Evolutionary conservation across 2,113 vertebrate genomes (phyloP).

Genomic region (Oncorhynchus tshawytscha): DNA sequence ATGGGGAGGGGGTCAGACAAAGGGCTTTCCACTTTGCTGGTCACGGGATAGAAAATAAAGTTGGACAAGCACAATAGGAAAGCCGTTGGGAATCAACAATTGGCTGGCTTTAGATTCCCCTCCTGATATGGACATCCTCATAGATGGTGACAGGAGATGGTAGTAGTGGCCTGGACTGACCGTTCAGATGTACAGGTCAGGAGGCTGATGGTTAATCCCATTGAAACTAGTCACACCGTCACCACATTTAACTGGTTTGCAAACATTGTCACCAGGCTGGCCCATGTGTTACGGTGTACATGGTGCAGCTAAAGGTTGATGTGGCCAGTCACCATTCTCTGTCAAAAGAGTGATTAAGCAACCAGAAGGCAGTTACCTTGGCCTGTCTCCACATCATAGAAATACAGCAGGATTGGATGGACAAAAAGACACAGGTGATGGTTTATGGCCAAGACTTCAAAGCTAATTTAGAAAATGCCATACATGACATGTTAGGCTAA

Average conservation of each 20-base stretch:
- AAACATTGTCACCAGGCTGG: neutral
- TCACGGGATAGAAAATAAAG: slow-evolving; percentile 47
- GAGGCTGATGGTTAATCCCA: slow-evolving; percentile 50
- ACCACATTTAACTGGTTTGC: slow-evolving; percentile 58
- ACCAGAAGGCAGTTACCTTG: too few relatives aligned
- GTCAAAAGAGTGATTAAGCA: too few relatives aligned
- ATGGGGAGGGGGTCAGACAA: slow-evolving; percentile 42
- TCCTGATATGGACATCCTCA: slow-evolving; percentile 14
- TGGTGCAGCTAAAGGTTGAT: too few relatives aligned
- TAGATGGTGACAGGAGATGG: neutral
- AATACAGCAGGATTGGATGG: too few relatives aligned
- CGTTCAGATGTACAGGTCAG: slow-evolving; percentile 18
- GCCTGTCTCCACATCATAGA: too few relatives aligned
- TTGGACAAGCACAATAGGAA: slow-evolving; percentile 21
- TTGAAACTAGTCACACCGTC: slow-evolving; percentile 45
- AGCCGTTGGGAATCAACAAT: slow-evolving; percentile 32
- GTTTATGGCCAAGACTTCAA: too few relatives aligned
- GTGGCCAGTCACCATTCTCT: too few relatives aligned
- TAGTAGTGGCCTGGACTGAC: slow-evolving; percentile 7
- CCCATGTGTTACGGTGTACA: too few relatives aligned
- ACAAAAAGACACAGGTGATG: too few relatives aligned
- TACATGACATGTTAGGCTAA: neutral
- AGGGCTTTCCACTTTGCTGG: slow-evolving; percentile 41
- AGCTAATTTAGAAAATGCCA: neutral
- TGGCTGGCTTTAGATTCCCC: slow-evolving; percentile 19